Conservation (phyloP, 2,797 vertebrate species). For the Myripristis jacobus region DNA sequence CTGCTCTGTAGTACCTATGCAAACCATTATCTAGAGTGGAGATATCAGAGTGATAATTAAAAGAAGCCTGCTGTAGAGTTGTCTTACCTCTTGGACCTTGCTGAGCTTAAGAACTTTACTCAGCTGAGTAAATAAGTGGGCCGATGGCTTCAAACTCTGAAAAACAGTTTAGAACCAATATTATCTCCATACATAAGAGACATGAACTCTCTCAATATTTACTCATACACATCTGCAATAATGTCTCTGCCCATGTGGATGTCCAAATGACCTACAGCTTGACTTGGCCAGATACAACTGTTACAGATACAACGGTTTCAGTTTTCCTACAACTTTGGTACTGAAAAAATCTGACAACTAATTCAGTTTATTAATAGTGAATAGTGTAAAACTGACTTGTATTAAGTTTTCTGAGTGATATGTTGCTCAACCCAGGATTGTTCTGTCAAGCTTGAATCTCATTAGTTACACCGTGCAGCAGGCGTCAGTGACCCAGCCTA, state of each 20-base stretch:
- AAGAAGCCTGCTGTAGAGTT: not conserved
- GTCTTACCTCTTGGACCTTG: conserved; percentile 98
- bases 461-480: too few relatives aligned
- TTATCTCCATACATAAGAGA: not conserved
- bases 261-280: not conserved
- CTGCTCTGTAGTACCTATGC: not conserved
- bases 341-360: not conserved
- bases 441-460: not conserved
- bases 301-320: not conserved
- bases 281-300: not conserved
- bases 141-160: conserved; percentile 99
- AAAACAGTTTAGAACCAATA: conserved; percentile 46
- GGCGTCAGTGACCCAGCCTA: too few relatives aligned
- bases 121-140: conserved; percentile 97
- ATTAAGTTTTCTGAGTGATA: not conserved
- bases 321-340: not conserved
- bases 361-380: not conserved
- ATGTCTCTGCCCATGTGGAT: not conserved
- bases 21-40: too few relatives aligned
- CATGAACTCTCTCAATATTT: not conserved
- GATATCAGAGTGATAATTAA: not conserved
- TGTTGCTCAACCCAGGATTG: not conserved
- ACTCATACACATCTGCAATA: not conserved
- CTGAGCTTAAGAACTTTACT: conserved; percentile 99
- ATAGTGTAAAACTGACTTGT: too few relatives aligned